Evolutionary conservation across 2,113 vertebrate species (phyloP).

Genomic region (Chaetorhynchus papuensis): DNA sequence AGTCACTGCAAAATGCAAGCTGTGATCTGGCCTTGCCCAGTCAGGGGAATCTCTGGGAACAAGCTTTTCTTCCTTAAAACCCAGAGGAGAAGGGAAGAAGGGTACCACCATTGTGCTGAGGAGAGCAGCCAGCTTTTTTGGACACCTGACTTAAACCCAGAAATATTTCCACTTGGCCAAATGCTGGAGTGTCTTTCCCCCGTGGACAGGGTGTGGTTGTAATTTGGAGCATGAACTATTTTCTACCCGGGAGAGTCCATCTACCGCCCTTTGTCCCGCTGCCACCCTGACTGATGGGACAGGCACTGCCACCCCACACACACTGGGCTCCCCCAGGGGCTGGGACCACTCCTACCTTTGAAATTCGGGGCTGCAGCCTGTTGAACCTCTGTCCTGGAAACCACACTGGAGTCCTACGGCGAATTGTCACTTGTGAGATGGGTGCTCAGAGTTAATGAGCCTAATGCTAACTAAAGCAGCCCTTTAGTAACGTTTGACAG

Average conservation of each 20-base stretch:
- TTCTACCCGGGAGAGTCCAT: fast-evolving
- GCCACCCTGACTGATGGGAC: fast-evolving
- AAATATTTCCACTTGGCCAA: neutral
- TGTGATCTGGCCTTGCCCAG: neutral
- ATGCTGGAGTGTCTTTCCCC: fast-evolving
- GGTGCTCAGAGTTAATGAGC: neutral
- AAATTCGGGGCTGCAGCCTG: neutral
- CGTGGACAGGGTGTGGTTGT: fast-evolving
- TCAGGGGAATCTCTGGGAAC: neutral
- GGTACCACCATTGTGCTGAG: neutral
- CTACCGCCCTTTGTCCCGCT: neutral
- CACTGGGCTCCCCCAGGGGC: neutral
- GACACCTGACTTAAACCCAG: neutral
- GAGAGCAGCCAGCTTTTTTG: neutral
- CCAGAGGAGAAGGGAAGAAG: neutral
- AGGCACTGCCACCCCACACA: neutral
- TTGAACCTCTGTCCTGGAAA: neutral
- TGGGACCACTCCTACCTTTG: neutral
- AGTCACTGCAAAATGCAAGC: neutral
- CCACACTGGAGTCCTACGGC: neutral
- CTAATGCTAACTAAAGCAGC: neutral
- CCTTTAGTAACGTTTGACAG: neutral
- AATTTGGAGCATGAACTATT: neutral
- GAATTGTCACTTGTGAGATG: neutral
- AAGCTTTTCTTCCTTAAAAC: neutral